phyloP scores from a whole-genome alignment of 2,113 vertebrate species.

The Myrmophylax atrothorax region DNA sequence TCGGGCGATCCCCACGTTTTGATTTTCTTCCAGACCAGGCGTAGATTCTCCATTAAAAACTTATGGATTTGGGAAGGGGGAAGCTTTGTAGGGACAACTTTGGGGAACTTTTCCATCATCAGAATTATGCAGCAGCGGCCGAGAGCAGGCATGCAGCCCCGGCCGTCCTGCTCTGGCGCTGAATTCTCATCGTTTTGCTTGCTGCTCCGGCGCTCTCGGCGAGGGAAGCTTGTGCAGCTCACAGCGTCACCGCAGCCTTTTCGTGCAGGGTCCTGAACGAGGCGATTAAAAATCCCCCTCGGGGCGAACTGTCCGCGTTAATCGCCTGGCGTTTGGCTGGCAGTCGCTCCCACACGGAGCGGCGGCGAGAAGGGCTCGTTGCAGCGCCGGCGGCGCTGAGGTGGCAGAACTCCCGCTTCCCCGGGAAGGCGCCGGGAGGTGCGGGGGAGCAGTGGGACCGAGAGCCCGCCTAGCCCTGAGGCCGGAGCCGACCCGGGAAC shows the following conservation, averaged over 20 bases:
- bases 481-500: neutral
- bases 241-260: neutral
- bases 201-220: neutral
- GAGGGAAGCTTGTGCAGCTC: neutral
- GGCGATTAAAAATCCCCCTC: neutral
- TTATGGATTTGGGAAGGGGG: neutral
- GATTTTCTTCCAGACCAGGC: neutral
- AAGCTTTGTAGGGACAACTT: neutral
- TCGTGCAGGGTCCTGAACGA: neutral
- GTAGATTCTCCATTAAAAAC: neutral
- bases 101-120: neutral
- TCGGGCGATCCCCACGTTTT: neutral
- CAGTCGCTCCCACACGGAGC: constrained; percentile 27
- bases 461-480: neutral
- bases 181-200: neutral
- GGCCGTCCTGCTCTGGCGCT: neutral
- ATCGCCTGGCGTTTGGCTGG: constrained; percentile 14
- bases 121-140: neutral
- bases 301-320: constrained; percentile 16
- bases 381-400: constrained; percentile 3
- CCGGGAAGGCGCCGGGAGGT: constrained; percentile 15
- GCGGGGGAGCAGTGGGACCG: neutral
- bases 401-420: constrained; percentile 10
- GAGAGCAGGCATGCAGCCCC: neutral
- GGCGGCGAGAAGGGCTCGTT: neutral